Base-by-base conservation (phyloP, 2,888 invertebrate species). In the Leptopilina myrica region DNA sequence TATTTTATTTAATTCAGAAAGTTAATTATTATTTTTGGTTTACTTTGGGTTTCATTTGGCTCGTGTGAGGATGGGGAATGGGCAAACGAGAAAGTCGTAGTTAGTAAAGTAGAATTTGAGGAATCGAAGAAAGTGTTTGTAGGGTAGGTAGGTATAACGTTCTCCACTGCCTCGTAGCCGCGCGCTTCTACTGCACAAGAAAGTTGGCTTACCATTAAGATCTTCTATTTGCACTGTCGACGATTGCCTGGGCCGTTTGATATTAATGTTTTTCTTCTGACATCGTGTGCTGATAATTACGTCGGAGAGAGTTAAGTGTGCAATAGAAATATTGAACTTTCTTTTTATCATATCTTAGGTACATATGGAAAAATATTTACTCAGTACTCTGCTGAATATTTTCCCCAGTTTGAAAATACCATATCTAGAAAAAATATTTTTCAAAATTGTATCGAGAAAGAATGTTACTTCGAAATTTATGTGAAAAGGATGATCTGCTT, bases 251-350 rank as follows among this genome's bases (percentile, higher is more conserved):
- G 84, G 67, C 86, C 87, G 86, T 86, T 90, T 88, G 87, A 90
- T 90, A 90, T 90, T 90, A 90, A 90, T 90, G 90, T 91, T 90
- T 91, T 90, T 90, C 90, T 90, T 90, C 85, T 86, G 86, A 87
- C 85, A 87, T 84, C 85, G 84, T 84, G 84, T 84, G 85, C 85
- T 85, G 80, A 87, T 90, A 89, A 90, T 90, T 90, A 89, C 87
- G 69, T 53, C 26, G 26, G n/a, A 20, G 33, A 56, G 40, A 73
- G 56, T 73, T 73, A n/a, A 73, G 73, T 49, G 69, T 69, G 69
- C 69, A 53, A n/a, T 53, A 53, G 53, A 26, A 59, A 73, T 56
- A 73, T 73, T 40, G 56, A 56, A 33, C 73, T 40, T 9, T 33
- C 33, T n/a, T 40, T 33, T 56, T 26, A 26, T 59, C 15, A 73